Evolutionary conservation across 2,797 vertebrate genomes (phyloP).

Genomic region (Phoeniculus purpureus): DNA sequence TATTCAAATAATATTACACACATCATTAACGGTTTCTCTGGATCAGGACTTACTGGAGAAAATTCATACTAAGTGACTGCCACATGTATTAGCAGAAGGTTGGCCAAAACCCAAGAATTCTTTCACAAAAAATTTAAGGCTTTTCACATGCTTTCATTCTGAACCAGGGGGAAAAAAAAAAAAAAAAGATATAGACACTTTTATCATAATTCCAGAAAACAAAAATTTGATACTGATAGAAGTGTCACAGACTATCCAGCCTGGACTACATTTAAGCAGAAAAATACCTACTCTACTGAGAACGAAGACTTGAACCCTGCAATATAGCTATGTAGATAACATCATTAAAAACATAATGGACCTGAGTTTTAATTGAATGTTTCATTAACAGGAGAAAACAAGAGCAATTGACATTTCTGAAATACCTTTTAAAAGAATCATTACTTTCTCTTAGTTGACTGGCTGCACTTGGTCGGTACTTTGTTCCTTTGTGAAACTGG

Average conservation of each 20-base stretch:
- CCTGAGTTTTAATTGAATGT: not conserved
- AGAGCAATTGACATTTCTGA: not conserved
- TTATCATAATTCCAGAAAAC: not conserved
- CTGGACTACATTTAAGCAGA: not conserved
- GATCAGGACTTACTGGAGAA: not conserved
- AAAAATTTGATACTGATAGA: not conserved
- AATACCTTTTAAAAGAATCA: not conserved
- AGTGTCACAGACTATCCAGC: not conserved
- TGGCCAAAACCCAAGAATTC: not conserved
- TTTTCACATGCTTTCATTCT: not conserved
- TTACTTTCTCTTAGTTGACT: not conserved
- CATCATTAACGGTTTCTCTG: not conserved
- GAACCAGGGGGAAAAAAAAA: too few relatives aligned
- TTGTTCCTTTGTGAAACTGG: not conserved
- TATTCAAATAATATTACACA: not conserved
- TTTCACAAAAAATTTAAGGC: accelerated
- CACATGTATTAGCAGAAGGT: not conserved
- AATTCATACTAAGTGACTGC: not conserved
- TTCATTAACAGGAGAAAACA: not conserved
- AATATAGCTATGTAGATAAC: too few relatives aligned
- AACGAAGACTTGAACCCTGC: not conserved
- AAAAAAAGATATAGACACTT: not conserved
- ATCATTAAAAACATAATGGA: not conserved
- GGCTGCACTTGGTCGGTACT: not conserved
- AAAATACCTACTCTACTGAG: not conserved